Evolutionary conservation across 2,888 invertebrate genomes (phyloP), one percentile per base, ranked within the genome.

Genomic region (Ormyrus nitidulus): DNA sequence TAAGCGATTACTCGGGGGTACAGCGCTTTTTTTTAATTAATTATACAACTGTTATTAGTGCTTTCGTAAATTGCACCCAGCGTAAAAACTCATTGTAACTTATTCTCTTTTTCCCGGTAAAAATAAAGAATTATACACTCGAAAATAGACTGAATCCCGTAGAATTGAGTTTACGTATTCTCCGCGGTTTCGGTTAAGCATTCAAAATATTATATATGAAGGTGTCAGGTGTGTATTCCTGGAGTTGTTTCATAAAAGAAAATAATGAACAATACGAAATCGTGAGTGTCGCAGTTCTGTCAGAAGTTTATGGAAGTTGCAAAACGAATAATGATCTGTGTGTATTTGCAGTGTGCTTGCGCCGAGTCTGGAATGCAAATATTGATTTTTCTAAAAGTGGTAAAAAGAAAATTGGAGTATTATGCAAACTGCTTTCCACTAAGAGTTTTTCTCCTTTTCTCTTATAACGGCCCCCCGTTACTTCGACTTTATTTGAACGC

Each of bases 311-410:
- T 68, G 66, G 53, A 68, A 11, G 53, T 53, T 53, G 66, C 53
- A 68, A 34, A 68, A 34, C 51, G 66, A 68, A 68, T 68, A 68
- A 68, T 68, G 66, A 68, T 53, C 44, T 68, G 66, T 34, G 34
- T 54, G 66, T 68, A 53, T 68, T 68, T 68, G 34, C 54, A 34
- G 66, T 19, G 53, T 13, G 13, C 46, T 1, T 34, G 54, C 65
- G 10, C 11, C 34, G 34, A 34, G 34, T 34, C 34, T 34, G 34
- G 48, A 8, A 10, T n/a, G 54, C 54, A 68, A 68, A 68, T 68
- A 68, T 68, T 68, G 66, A 68, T 68, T 68, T 68, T 68, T 44
- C 53, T 2, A 68, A 68, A 54, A 11, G 9, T 49, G 11, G 11
- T 34, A 6, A 9, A 2, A 44, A 54, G 66, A 54, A 68, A 68